These are phyloP conservation scores for Sebastes steindachneri DNA, from an alignment of 2,797 vertebrate species.

Conservation along the genomic window DNA sequence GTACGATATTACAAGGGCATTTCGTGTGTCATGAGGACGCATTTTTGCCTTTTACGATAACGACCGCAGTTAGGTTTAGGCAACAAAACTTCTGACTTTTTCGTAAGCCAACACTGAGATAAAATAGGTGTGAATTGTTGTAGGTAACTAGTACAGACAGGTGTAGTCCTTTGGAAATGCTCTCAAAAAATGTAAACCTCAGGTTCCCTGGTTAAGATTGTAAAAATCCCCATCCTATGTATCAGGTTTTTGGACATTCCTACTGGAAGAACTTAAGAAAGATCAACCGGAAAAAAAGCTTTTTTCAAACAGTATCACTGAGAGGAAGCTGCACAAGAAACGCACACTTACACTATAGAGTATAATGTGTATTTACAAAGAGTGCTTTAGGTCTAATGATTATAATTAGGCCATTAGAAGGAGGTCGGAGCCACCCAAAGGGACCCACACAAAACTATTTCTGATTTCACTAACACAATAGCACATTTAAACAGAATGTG, in stretches of 20 bases:
- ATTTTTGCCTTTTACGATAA: too few species aligned
- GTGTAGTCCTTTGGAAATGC: accelerated
- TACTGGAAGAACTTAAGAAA: neutral
- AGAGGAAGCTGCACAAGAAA: neutral
- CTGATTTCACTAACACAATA: constrained; percentile 4
- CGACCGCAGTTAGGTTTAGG: too few species aligned
- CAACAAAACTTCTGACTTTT: too few species aligned
- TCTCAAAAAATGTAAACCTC: too few species aligned
- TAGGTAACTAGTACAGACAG: too few species aligned
- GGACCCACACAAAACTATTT: constrained; percentile 35
- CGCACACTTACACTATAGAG: neutral
- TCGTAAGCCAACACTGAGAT: too few species aligned
- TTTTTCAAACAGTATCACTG: neutral
- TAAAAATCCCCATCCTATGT: neutral
- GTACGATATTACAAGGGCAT: too few species aligned
- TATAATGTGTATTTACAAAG: constrained; percentile 18
- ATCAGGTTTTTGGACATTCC: neutral
- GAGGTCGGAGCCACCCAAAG: constrained; percentile 53
- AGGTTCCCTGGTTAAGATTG: too few species aligned
- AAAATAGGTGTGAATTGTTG: too few species aligned
- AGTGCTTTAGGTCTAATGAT: constrained; percentile 32
- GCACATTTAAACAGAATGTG: neutral
- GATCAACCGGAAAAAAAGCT: neutral
- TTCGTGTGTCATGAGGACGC: accelerated
- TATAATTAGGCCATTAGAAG: constrained; percentile 58